phyloP scores from a whole-genome alignment of 1,140 invertebrate genomes.

The Hermetia illucens region DNA sequence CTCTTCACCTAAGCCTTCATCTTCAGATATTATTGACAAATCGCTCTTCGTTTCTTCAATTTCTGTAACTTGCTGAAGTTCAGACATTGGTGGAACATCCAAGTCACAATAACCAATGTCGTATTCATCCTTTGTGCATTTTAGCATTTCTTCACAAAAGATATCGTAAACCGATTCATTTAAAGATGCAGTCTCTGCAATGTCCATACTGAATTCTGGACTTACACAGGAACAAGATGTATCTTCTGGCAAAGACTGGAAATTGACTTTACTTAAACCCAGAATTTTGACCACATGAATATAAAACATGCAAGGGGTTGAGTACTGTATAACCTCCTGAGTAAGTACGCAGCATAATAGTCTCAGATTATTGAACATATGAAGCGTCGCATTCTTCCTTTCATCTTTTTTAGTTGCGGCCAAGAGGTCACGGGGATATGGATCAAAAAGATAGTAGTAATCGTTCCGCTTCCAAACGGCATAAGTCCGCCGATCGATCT shows the following conservation, averaged over 20 bases:
- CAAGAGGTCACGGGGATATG: conserved; percentile 17
- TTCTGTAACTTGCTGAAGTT: background rate
- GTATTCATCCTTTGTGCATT: background rate
- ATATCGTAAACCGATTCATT: background rate
- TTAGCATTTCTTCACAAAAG: background rate
- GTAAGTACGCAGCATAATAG: conserved; percentile 16
- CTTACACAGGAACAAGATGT: background rate
- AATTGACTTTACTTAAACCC: background rate
- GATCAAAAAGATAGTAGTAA: conserved; percentile 22
- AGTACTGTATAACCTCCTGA: background rate
- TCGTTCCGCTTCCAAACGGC: conserved; percentile 19
- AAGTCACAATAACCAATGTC: background rate
- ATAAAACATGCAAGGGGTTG: background rate
- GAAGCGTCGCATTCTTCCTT: conserved; percentile 14
- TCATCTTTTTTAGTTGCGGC: background rate
- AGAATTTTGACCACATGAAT: background rate
- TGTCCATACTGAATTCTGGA: background rate
- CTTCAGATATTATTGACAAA: background rate
- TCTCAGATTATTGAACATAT: conserved; percentile 18
- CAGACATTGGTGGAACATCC: background rate
- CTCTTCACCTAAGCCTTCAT: background rate
- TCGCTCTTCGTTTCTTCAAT: background rate
- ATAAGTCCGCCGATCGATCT: conserved; percentile 13
- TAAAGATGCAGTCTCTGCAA: background rate
- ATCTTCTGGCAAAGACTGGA: background rate